Conservation (phyloP, 2,113 vertebrate genomes). For the Mus pahari region DNA sequence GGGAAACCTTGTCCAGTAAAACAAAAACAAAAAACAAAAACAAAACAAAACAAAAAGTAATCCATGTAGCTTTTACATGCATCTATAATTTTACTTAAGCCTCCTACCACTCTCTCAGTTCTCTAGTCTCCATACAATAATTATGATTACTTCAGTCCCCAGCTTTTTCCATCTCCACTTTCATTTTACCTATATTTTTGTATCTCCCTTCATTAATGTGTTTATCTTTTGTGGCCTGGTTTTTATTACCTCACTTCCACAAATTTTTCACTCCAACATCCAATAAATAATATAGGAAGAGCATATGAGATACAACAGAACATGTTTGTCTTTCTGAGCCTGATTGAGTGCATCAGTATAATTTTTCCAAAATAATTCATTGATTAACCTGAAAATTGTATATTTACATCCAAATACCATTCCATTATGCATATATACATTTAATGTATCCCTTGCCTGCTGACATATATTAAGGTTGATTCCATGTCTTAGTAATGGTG, state of each 20-base stretch:
- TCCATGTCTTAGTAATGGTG: background rate
- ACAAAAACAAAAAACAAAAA: too few species aligned
- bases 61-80: too few species aligned
- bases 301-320: background rate
- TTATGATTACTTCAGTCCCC: background rate
- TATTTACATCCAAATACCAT: background rate
- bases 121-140: background rate
- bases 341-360: background rate
- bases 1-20: too few species aligned
- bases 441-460: background rate
- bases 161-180: background rate
- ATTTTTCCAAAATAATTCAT: background rate
- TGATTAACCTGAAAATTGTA: background rate
- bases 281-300: background rate
- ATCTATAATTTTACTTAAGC: background rate
- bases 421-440: background rate
- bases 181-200: background rate
- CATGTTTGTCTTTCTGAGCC: background rate
- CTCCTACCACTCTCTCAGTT: too few species aligned
- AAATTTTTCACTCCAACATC: background rate
- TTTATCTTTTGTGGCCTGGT: background rate
- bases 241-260: background rate
- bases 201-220: background rate
- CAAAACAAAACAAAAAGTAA: too few species aligned
- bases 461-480: background rate